A percentile compares a stretch with the other conserved stretches of the same genome.
Evolutionary conservation across 2,888 invertebrate species (phyloP).

Genomic region (Allygus modestus): DNA sequence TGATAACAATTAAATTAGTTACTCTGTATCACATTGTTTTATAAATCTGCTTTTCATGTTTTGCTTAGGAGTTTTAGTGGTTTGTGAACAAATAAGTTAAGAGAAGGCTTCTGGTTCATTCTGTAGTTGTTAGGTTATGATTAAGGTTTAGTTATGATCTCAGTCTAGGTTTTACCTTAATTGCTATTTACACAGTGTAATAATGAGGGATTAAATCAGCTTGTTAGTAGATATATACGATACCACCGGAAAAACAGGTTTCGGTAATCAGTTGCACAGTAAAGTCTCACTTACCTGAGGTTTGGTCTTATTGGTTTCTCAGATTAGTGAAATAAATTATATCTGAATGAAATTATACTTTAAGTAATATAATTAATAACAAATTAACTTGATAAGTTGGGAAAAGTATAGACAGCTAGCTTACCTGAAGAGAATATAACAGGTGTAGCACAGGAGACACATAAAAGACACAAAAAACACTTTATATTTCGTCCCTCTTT

Average conservation of each 20-base stretch:
- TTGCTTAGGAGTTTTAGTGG: not conserved
- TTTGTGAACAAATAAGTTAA: slow-evolving; percentile 17
- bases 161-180: slow-evolving; percentile 33
- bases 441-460: no score
- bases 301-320: no score
- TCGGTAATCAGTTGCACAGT: not conserved
- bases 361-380: no score
- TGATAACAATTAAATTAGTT: not conserved
- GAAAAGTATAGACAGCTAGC: no score
- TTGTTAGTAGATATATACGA: not conserved
- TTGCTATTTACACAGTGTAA: not conserved
- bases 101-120: slow-evolving; percentile 10
- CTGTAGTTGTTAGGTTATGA: slow-evolving; percentile 18
- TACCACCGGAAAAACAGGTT: not conserved
- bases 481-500: no score
- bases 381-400: no score
- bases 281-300: no score
- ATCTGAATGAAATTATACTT: no score
- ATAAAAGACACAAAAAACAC: no score
- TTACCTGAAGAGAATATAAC: no score
- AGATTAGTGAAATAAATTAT: no score
- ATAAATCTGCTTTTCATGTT: slow-evolving; percentile 15
- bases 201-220: not conserved
- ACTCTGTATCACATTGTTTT: not conserved
- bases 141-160: slow-evolving; percentile 51